These are phyloP conservation scores for Eclectus roratus DNA, from an alignment of 2,113 vertebrate genomes.

Conservation along the genomic window DNA sequence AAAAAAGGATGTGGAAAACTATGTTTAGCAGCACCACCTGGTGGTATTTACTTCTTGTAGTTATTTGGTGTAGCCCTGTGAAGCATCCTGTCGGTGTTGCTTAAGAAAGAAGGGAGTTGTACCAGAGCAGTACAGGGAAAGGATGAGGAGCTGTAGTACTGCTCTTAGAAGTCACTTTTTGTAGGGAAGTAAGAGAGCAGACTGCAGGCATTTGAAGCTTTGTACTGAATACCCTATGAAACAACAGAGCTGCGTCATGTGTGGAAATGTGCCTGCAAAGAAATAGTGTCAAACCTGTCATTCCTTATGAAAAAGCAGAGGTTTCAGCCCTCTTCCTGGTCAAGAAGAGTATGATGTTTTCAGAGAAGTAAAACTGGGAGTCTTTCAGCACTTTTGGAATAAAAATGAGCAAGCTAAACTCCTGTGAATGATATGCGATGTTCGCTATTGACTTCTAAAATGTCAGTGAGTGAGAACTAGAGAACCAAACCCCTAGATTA, in stretches of 20 bases:
- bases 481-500: background rate
- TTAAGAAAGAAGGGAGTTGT: background rate
- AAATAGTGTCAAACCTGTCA: background rate
- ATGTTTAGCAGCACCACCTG: conserved; percentile 10
- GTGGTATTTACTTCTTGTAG: background rate
- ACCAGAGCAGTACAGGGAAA: background rate
- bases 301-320: background rate
- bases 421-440: rapidly evolving
- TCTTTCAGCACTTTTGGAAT: background rate
- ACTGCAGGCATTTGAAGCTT: background rate
- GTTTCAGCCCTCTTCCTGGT: background rate
- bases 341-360: background rate
- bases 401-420: background rate
- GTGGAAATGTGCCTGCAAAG: background rate
- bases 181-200: background rate
- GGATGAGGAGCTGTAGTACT: background rate
- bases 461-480: background rate
- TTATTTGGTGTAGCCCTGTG: rapidly evolving
- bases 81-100: rapidly evolving
- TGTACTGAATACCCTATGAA: background rate
- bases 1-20: background rate
- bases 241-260: background rate
- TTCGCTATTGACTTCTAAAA: background rate
- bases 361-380: background rate
- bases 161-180: background rate